Percentiles rank a stretch among this genome's conserved stretches.
phyloP scores from a whole-genome alignment of 2,113 vertebrate genomes.

The Formicarius rufipectus region DNA sequence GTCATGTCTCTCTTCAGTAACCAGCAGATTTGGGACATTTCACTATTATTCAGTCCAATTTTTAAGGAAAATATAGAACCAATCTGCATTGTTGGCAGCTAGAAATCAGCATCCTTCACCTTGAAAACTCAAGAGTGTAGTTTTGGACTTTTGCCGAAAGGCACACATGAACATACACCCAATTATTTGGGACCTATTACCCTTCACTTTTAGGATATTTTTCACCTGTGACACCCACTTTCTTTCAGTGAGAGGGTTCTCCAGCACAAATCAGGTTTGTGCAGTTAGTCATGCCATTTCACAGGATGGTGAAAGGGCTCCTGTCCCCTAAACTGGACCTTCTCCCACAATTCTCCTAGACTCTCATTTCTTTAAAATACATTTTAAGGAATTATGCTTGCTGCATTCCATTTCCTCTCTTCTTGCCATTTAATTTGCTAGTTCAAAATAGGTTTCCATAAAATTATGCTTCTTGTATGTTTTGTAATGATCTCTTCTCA shows the following conservation, averaged over 20 bases:
- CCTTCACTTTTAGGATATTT: background rate
- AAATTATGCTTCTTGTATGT: conserved; percentile 66
- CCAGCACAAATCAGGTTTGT: background rate
- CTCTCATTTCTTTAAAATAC: conserved; percentile 39
- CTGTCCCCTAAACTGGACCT: background rate
- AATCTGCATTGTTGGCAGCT: background rate
- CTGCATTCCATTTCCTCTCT: conserved; percentile 52
- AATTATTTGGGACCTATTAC: background rate
- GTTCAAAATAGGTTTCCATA: conserved; percentile 62
- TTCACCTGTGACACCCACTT: background rate
- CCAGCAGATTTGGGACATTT: background rate
- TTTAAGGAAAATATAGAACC: background rate
- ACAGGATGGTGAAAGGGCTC: background rate
- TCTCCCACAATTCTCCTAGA: background rate
- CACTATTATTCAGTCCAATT: background rate
- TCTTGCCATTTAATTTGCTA: conserved; percentile 51
- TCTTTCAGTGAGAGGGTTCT: background rate
- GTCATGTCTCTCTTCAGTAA: background rate
- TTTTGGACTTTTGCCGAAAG: background rate
- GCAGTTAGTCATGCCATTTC: background rate
- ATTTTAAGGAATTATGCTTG: conserved; percentile 14
- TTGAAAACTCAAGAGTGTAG: background rate
- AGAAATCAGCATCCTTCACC: background rate
- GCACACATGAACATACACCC: background rate
- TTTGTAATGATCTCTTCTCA: conserved; percentile 64